Base-by-base conservation (phyloP, 1,140 invertebrate genomes). In the Drosophila arizonae region DNA sequence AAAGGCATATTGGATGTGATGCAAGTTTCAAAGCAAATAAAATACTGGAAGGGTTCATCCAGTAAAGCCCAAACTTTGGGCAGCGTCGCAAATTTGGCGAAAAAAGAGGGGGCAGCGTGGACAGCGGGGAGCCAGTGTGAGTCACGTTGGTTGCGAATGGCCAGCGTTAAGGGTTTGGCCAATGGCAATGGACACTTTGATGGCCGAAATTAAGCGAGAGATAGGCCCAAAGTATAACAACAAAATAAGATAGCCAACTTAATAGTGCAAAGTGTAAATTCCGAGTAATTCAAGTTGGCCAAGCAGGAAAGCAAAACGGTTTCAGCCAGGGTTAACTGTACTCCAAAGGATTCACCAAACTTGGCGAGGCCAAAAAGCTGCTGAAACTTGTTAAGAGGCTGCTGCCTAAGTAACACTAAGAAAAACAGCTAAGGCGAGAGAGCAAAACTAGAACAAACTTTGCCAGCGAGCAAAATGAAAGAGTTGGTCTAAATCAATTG, bases 331-430 rank as follows among this genome's bases (percentile, higher is more conserved):
- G 71, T 75, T 63, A 72, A 82, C 71, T 58, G 56, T 28, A 66
- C 79, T 73, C 79, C 57, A 79, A 79, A 79, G 79, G 79, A 81
- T 79, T 81, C 76, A 36, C 30, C 54, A 79, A 79, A 82, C 65
- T 81, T 77, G 74, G 64, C 75, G 65, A 76, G 58, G 79, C 79
- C 74, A 79, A 76, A 58, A 77, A 68, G 70, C 79, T 67, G 50
- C 69, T 45, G 10, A 66, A 72, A 72, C 69, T 72, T 72, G 55
- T 39, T 30, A 46, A 60, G 55, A 51, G 67, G 30, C 17, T 68
- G 73, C 45, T 55, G 64, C 66, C 66, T 66, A 62, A 55, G 46
- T 39, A 67, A 63, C 52, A 55, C 67, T 43, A 67, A 70, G 57
- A 58, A 77, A 28, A 48, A 64, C 28, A 62, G 60, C 55, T n/a